Conservation (phyloP, 1,140 invertebrate genomes). For the Magallana gigas region DNA sequence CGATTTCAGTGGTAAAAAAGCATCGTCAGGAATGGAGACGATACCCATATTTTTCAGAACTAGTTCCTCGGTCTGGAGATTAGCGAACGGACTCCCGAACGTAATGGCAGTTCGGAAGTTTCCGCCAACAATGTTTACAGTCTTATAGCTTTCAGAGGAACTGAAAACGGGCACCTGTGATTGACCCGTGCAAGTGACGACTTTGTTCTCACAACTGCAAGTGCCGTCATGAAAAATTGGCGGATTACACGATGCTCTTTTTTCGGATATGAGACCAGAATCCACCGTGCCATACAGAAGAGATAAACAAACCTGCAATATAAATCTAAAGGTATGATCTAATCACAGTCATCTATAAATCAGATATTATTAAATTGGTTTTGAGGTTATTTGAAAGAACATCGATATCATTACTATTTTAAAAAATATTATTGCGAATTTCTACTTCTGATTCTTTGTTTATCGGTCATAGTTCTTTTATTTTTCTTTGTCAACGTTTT, state of each 20-base stretch:
- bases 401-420: too few species aligned
- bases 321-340: too few species aligned
- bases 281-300: background rate
- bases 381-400: too few species aligned
- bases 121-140: background rate
- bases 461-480: too few species aligned
- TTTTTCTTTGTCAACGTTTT: too few species aligned
- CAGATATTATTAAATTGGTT: too few species aligned
- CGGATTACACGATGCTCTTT: background rate
- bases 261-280: background rate
- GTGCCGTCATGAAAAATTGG: background rate
- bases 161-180: background rate
- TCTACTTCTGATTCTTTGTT: too few species aligned
- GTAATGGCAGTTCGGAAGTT: background rate
- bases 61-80: background rate
- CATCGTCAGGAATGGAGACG: background rate
- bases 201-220: conserved; percentile 20
- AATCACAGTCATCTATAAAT: too few species aligned
- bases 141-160: background rate
- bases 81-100: background rate
- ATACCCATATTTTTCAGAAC: background rate
- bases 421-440: too few species aligned
- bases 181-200: background rate
- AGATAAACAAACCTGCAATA: background rate
- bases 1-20: conserved; percentile 17